Base-by-base conservation (phyloP, 1,140 invertebrate species). In the Melipona quadrifasciata region DNA sequence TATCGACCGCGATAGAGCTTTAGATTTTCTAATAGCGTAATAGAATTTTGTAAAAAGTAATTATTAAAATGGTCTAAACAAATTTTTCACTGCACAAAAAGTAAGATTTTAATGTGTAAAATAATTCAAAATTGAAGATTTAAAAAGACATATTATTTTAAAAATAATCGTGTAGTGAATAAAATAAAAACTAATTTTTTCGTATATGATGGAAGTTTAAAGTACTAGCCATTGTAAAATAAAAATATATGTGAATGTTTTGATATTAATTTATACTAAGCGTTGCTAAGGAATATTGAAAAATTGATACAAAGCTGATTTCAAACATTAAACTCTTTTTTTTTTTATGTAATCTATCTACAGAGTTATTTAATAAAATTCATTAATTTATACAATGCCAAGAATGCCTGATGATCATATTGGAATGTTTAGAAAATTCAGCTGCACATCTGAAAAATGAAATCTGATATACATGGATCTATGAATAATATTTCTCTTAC, bases 1-100 rank as follows among this genome's bases (percentile, higher is more conserved):
- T 92, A 97, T 97, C 91, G 97, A 98, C 95, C 96, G 97, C 90
- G 98, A 98, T 90, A 98, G 97, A 95, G 98, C 98, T 55, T 95
- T 99, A 88, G 98, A 99, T 94, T 96, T 96, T 92, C 95, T 98
- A 82, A 97, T 98, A 90, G 96, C 96, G 90, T 98, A 97, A 96
- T 24, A 79, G 12, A 61, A 74, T 17, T 61, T 47, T 65, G 6
- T 72, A 34, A 57, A 27, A 68, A 79, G 34, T 78, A 74, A 82
- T 47, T 39, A 51, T 73, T 79, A 58, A 31, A 27, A n/a, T 78
- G 51, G 27, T 86, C 61, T 73, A 72, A 70, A 65, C 27, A 51
- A 84, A 73, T 67, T 67, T 80, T 84, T 73, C 67, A 80, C 68
- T 64, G 4, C 12, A 58, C 19, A 71, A 70, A 71, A 31, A 12